phyloP scores from a whole-genome alignment of 1,140 invertebrate species.

The Scaptomyza graminum region DNA sequence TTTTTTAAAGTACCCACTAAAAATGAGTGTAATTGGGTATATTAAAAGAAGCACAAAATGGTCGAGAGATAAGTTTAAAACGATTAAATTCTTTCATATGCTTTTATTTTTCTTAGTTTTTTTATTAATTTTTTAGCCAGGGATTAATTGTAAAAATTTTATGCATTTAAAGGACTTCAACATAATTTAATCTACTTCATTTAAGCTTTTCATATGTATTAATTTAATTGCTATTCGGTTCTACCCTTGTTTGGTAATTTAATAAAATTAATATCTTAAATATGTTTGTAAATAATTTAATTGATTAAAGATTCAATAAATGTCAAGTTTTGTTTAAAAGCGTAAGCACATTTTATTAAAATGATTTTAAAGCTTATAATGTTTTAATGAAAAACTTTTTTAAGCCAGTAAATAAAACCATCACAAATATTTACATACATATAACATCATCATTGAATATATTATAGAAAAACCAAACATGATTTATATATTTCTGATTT shows the following conservation, averaged over 20 bases:
- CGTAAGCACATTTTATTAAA: too few relatives aligned
- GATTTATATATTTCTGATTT: constrained; percentile 40
- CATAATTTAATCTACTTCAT: constrained; percentile 67
- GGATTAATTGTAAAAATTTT: constrained; percentile 58
- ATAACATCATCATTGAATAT: constrained; percentile 15
- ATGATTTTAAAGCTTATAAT: too few relatives aligned
- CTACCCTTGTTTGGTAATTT: neutral
- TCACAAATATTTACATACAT: neutral
- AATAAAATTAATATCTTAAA: neutral
- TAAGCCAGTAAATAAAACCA: too few relatives aligned
- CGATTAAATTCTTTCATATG: too few relatives aligned
- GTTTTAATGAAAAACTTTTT: too few relatives aligned
- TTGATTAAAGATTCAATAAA: too few relatives aligned
- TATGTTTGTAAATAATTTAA: too few relatives aligned
- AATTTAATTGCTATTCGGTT: constrained; percentile 61
- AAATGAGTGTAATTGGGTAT: neutral
- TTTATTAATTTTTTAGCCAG: neutral
- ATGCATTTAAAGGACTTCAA: constrained; percentile 19
- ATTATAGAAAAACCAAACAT: constrained; percentile 7
- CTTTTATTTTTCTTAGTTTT: neutral
- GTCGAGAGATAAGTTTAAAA: too few relatives aligned
- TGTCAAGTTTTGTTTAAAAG: too few relatives aligned
- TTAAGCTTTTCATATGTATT: constrained; percentile 58
- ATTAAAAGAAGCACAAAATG: too few relatives aligned
- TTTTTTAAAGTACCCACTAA: neutral